Conservation (phyloP, 2,888 invertebrate species). For the Eupsilia transversa region DNA sequence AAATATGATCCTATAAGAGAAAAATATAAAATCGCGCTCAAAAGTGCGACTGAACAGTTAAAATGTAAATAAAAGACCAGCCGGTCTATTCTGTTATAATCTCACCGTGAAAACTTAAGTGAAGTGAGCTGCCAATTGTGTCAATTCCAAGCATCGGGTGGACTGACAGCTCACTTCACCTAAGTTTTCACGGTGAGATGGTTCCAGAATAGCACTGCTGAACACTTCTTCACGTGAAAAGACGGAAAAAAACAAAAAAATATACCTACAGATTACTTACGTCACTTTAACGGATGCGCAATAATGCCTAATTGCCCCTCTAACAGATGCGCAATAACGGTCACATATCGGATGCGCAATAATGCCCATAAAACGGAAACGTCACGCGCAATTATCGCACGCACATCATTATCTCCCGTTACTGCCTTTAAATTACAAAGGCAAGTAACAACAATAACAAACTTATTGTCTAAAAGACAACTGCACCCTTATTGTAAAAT, state of each 20-base stretch:
- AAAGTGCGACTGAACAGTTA: neutral
- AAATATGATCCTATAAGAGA: neutral
- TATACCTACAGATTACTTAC: neutral
- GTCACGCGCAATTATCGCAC: neutral
- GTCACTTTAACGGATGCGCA: neutral
- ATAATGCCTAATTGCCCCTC: neutral
- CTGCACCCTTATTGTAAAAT: neutral
- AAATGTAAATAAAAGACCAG: too few relatives aligned
- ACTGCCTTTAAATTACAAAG: neutral
- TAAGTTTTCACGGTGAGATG: too few relatives aligned
- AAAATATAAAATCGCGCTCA: neutral
- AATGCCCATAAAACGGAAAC: neutral
- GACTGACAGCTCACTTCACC: too few relatives aligned
- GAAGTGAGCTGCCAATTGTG: too few relatives aligned
- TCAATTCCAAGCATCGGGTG: too few relatives aligned
- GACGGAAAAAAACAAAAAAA: too few relatives aligned
- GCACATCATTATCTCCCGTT: neutral
- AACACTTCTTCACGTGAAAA: too few relatives aligned
- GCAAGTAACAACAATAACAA: neutral
- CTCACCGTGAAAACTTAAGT: too few relatives aligned
- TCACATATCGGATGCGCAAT: constrained; percentile 1
- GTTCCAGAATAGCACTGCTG: too few relatives aligned
- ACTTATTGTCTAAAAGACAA: neutral
- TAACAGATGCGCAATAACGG: neutral
- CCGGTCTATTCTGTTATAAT: too few relatives aligned